These are phyloP conservation scores for Heterodera filipjevi DNA, from an alignment of 2,888 invertebrate genomes.

Conservation along the genomic window DNA sequence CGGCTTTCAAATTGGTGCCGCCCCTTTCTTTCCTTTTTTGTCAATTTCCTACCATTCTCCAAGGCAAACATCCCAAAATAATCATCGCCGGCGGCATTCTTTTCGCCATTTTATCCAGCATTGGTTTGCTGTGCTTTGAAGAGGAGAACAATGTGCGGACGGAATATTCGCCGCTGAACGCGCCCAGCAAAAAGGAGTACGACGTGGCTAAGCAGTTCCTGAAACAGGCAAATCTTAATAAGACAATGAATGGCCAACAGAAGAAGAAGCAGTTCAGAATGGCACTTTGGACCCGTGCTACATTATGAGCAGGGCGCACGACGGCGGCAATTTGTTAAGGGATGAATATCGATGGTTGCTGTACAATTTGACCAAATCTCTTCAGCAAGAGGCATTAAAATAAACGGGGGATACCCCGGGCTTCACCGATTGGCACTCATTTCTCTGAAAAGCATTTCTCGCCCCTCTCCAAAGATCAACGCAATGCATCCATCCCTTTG, in stretches of 20 bases:
- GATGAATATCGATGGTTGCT: constrained; percentile 48
- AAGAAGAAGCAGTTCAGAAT: constrained; percentile 44
- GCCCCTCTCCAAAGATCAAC: too few relatives aligned
- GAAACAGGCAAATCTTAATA: constrained; percentile 48
- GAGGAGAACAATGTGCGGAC: constrained; percentile 58
- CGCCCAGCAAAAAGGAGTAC: constrained; percentile 55
- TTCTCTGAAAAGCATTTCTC: not conserved
- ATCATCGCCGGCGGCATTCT: constrained; percentile 42
- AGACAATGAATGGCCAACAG: not conserved
- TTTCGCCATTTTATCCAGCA: constrained; percentile 41
- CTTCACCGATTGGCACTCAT: not conserved
- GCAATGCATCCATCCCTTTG: not conserved
- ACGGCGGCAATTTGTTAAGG: constrained; percentile 54
- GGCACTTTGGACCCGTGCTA: constrained; percentile 60
- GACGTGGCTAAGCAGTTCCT: constrained; percentile 55
- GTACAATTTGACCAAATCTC: constrained; percentile 50
- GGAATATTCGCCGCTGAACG: constrained; percentile 57
- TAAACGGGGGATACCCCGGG: not conserved
- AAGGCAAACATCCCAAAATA: constrained; percentile 36
- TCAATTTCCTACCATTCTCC: not conserved
- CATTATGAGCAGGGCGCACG: constrained; percentile 56
- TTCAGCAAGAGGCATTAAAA: constrained; percentile 54
- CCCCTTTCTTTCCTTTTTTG: not conserved
- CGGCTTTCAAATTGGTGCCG: constrained; percentile 47
- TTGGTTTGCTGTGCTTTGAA: constrained; percentile 52